A percentile compares a stretch with the other conserved stretches of the same genome.
Evolutionary conservation across 2,888 invertebrate species (phyloP).

Genomic region (Acheta domesticus): DNA sequence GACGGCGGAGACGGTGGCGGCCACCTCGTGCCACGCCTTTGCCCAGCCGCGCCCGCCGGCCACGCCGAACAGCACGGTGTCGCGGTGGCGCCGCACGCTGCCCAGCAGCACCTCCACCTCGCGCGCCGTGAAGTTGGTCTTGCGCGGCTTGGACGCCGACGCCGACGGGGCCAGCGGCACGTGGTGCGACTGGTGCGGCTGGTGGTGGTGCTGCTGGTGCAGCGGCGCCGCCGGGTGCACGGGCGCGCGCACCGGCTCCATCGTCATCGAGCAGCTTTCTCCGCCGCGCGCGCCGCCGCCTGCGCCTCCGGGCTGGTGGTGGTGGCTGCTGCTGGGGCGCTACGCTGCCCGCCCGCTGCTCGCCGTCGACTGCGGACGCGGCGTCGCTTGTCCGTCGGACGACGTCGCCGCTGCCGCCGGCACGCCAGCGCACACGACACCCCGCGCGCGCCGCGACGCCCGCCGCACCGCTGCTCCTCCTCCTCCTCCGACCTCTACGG

Average conservation of each 20-base stretch:
- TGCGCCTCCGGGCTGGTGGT: too few species aligned
- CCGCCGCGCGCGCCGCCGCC: too few species aligned
- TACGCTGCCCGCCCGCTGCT: too few species aligned
- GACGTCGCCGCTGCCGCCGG: too few species aligned
- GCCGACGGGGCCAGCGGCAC: not conserved
- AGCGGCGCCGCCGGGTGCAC: not conserved
- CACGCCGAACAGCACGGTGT: constrained; percentile 42
- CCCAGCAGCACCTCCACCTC: constrained; percentile 41
- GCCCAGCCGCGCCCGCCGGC: constrained; percentile 43
- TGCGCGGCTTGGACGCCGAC: constrained; percentile 38
- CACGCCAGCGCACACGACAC: too few species aligned
- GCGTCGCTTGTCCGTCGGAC: too few species aligned
- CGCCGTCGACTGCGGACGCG: too few species aligned
- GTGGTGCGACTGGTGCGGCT: too few species aligned
- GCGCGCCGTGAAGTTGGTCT: constrained; percentile 42
- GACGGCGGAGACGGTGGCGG: constrained; percentile 40
- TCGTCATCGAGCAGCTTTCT: not conserved
- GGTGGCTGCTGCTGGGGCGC: too few species aligned
- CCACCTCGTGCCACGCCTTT: constrained; percentile 41
- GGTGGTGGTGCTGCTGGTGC: not conserved
- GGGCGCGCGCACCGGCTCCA: not conserved
- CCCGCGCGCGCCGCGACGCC: too few species aligned
- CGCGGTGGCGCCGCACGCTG: constrained; percentile 40
- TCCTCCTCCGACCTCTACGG: too few species aligned
- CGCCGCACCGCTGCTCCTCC: too few species aligned